Conservation (phyloP, 2,797 vertebrate genomes). For the Sciurus vulgaris region DNA sequence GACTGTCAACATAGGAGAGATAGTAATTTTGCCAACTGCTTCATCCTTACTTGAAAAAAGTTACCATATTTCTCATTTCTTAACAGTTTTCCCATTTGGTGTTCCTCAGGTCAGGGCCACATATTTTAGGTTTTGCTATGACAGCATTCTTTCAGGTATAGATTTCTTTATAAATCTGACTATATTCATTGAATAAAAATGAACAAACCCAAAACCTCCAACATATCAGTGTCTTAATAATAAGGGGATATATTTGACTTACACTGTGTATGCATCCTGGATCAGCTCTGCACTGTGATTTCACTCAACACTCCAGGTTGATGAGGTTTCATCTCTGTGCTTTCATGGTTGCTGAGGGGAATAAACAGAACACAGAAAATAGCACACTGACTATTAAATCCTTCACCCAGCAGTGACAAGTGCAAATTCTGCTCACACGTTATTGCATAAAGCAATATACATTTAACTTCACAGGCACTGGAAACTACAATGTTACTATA, state of each 20-base stretch:
- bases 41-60: neutral
- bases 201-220: neutral
- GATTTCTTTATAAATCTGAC: neutral
- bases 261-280: neutral
- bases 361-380: neutral
- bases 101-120: neutral
- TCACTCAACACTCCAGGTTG: neutral
- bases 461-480: neutral
- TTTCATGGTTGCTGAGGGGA: neutral
- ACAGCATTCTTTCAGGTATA: neutral
- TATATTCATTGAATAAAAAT: neutral
- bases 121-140: neutral
- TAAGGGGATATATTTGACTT: neutral
- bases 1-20: neutral
- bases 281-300: neutral
- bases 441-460: neutral
- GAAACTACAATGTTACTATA: neutral
- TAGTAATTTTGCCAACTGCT: neutral
- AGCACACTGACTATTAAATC: neutral
- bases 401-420: neutral
- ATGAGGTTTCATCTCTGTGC: neutral
- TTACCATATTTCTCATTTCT: neutral
- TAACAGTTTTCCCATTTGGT: neutral
- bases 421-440: neutral
- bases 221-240: neutral